Evolutionary conservation across 2,113 vertebrate genomes (phyloP), one percentile per base, ranked within the genome.

Genomic region (Spilogale gracilis): DNA sequence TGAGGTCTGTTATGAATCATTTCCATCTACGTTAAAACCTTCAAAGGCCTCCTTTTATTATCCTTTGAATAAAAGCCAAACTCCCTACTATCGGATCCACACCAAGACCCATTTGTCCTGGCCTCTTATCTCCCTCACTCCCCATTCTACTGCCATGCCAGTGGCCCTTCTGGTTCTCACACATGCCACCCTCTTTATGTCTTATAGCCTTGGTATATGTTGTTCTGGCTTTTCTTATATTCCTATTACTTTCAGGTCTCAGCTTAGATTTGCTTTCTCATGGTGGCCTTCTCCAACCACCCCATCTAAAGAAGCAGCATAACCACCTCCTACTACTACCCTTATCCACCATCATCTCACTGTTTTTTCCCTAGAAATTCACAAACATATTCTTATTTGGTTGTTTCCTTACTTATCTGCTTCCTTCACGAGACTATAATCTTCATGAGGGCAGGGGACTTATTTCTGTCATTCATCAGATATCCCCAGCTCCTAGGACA

Each of bases 251-350:
- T 93, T 45, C 6, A 2, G 6, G 45, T 71, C 13, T 63, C 43
- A 56, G 71, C 6, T 88, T 85, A 20, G 73, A 52, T 23, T 87
- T 4, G 3, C 21, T 79, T 25, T 88, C 67, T 86, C 67, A 32
- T 9, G 27, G 18, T 60, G 30, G n/a, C 14, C 73, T 79, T 52
- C 30, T 74, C 60, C 45, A 17, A 88, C 14, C 25, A 71, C 48
- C 50, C 48, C 61, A 30, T n/a, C 27, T 48, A 48, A 60, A 48
- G 18, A 1, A 56, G 45, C 52, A 50, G 58, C 11, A 3, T 21
- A 45, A 25, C 23, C 2, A 0, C 18, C 21, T 16, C 3, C 50
- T 67, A 50, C 74, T 48, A 7, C 0, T 27, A 3, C 14, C 5
- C 5, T 84, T 43, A 45, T 25, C 65, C 65, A 21, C 23, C 10